Conservation (phyloP, 2,888 invertebrate species). For the Noctuana brunneofusca region DNA sequence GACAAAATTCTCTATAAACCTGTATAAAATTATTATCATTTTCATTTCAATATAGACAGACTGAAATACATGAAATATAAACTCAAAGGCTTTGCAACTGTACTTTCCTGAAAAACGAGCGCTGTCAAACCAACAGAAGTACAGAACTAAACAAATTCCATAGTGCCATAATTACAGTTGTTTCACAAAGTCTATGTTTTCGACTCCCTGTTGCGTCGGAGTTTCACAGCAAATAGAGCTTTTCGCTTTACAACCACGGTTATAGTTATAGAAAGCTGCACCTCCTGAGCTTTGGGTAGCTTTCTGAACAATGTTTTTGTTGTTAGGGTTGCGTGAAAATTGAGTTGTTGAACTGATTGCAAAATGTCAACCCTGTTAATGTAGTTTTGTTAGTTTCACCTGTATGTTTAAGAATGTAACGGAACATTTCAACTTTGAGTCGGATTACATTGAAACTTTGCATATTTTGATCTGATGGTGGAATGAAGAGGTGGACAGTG, state of each 20-base stretch:
- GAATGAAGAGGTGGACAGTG: no score
- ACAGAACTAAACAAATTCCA: slow-evolving; percentile 21
- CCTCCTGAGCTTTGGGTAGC: neutral
- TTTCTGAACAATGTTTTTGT: neutral
- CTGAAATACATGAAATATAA: neutral
- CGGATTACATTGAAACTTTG: no score
- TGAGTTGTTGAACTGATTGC: neutral
- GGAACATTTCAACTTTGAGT: no score
- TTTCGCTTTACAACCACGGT: neutral
- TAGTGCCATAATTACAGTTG: neutral
- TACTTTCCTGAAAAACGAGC: slow-evolving; percentile 1
- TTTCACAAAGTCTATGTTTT: slow-evolving; percentile 7
- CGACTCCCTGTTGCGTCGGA: neutral
- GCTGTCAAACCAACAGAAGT: no score
- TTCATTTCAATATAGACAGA: no score
- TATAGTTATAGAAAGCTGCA: neutral
- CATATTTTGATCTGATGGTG: no score
- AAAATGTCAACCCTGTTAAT: no score
- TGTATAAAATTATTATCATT: no score
- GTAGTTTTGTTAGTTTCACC: no score
- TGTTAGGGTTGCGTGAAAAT: neutral
- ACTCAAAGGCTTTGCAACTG: neutral
- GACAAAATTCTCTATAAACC: no score
- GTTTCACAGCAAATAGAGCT: neutral
- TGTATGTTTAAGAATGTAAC: no score